These are phyloP conservation scores for Kuschelorhynchus macadamiae DNA, from an alignment of 2,888 invertebrate genomes.

Conservation along the genomic window DNA sequence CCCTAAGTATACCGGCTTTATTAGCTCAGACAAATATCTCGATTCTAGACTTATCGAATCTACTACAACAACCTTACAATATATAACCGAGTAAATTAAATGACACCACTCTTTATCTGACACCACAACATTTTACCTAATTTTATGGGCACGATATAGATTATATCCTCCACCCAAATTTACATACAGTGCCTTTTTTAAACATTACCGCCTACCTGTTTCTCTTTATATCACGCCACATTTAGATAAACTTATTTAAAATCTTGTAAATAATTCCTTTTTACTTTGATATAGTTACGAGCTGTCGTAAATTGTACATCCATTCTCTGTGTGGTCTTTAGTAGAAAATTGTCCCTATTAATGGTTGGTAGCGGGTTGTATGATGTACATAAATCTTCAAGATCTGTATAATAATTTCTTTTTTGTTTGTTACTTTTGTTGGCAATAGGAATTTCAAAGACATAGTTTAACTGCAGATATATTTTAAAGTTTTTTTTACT, in stretches of 20 bases:
- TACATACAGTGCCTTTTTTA: conserved; percentile 31
- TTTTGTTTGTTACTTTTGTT: not conserved
- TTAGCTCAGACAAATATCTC: conserved; percentile 12
- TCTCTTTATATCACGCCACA: conserved; percentile 31
- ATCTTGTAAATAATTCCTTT: conserved; percentile 41
- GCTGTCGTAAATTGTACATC: conserved; percentile 40
- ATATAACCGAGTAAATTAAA: conserved; percentile 18
- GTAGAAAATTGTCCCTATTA: not conserved
- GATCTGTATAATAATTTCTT: no score
- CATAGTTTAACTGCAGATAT: not conserved
- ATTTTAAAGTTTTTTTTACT: no score
- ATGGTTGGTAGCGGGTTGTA: no score
- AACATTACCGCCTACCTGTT: conserved; percentile 38
- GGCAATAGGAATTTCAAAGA: not conserved
- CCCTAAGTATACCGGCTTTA: conserved; percentile 6
- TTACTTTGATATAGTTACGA: conserved; percentile 43
- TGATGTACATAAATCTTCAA: no score
- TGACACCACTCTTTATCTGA: conserved; percentile 34
- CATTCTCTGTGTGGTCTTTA: conserved; percentile 43
- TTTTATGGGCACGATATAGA: conserved; percentile 45
- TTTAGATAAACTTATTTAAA: conserved; percentile 48
- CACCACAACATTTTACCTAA: conserved; percentile 45
- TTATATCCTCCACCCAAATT: conserved; percentile 39
- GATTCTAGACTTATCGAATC: conserved; percentile 9
- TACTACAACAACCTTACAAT: not conserved